Conservation (phyloP, 2,113 vertebrate genomes). For the Corythoichthys haematopterus region DNA sequence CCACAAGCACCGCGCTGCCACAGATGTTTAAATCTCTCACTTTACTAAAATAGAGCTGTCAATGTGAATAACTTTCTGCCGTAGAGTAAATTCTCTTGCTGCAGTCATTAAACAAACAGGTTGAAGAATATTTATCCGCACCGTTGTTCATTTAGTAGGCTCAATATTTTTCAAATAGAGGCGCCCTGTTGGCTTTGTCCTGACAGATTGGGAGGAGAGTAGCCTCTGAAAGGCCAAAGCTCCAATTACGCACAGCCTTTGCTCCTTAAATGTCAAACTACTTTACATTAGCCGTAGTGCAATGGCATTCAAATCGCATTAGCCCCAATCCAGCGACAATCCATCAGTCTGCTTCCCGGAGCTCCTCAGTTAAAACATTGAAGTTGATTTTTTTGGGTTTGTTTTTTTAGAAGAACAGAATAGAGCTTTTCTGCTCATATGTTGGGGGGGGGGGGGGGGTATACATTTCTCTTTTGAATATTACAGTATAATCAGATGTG, state of each 20-base stretch:
- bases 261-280: conserved; percentile 71
- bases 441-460: no score
- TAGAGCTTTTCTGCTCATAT: no score
- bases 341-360: conserved; percentile 49
- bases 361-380: conserved; percentile 20
- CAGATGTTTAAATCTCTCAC: conserved; percentile 7
- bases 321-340: conserved; percentile 51
- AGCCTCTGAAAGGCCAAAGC: conserved; percentile 62
- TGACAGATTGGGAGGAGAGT: conserved; percentile 47
- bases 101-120: conserved; percentile 31
- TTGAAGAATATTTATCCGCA: conserved; percentile 24
- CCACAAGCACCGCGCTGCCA: conserved; percentile 2
- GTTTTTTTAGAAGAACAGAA: no score
- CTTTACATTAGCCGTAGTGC: conserved; percentile 66
- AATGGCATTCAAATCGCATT: conserved; percentile 63
- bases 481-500: no score
- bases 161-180: conserved; percentile 34
- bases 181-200: conserved; percentile 46
- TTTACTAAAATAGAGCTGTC: conserved; percentile 19
- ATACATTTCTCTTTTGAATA: no score
- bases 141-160: conserved; percentile 28
- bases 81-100: background rate
- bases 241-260: conserved; percentile 62
- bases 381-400: background rate
- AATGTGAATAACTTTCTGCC: conserved; percentile 16